These are phyloP conservation scores for Rhopalosiphum maidis DNA, from an alignment of 1,140 invertebrate genomes.

Conservation along the genomic window DNA sequence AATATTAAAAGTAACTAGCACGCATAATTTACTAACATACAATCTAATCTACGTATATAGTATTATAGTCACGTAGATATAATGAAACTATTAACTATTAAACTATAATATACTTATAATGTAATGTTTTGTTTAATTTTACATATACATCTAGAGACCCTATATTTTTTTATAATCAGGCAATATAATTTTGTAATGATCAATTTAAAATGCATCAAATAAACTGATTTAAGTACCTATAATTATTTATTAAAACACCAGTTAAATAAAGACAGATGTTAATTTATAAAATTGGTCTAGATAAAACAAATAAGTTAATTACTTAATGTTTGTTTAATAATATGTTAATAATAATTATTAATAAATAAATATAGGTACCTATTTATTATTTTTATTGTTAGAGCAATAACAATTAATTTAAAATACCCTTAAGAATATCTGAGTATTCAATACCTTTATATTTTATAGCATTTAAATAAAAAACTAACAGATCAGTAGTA, in stretches of 20 bases:
- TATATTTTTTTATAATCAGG: background rate
- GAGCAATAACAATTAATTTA: background rate
- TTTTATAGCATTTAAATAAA: background rate
- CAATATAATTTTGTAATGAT: background rate
- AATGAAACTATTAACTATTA: background rate
- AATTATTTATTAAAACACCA: background rate
- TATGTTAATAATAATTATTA: background rate
- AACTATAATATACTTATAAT: background rate
- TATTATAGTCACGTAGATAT: no score
- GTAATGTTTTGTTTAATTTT: background rate
- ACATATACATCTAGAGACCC: no score
- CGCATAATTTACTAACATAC: background rate
- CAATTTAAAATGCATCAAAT: background rate
- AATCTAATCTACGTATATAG: background rate
- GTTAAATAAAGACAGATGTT: background rate
- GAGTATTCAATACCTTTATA: background rate
- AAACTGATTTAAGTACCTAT: background rate
- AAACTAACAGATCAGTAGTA: constrained; percentile 10
- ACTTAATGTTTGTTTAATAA: background rate
- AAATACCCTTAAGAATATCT: background rate
- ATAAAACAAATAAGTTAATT: background rate
- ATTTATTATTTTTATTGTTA: background rate
- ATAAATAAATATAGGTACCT: background rate
- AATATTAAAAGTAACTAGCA: background rate
- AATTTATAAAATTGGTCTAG: constrained; percentile 2